These are phyloP conservation scores for Cryptotermes secundus DNA, from an alignment of 1,140 invertebrate species.

Conservation along the genomic window DNA sequence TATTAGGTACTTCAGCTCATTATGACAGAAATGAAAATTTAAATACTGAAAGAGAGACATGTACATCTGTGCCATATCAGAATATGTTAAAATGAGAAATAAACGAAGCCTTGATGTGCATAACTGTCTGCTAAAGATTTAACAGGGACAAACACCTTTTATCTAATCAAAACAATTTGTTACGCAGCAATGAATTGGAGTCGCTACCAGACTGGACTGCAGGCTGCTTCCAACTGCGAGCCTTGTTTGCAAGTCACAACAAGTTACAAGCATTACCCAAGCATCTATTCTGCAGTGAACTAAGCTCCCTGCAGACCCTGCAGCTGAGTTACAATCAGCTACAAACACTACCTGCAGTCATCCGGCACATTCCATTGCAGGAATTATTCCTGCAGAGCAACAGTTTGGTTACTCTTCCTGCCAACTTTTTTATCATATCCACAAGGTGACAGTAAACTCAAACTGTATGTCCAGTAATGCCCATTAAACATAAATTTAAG, in stretches of 20 bases:
- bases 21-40: too few relatives aligned
- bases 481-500: too few relatives aligned
- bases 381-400: conserved; percentile 77
- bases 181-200: conserved; percentile 65
- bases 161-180: background rate
- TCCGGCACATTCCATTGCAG: conserved; percentile 59
- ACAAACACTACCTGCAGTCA: conserved; percentile 64
- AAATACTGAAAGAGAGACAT: too few relatives aligned
- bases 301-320: conserved; percentile 65
- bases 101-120: too few relatives aligned
- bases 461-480: too few relatives aligned
- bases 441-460: conserved; percentile 45
- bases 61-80: too few relatives aligned
- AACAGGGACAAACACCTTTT: background rate
- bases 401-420: conserved; percentile 67
- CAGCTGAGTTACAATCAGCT: conserved; percentile 76
- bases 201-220: conserved; percentile 75
- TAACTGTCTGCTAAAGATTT: background rate
- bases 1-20: too few relatives aligned
- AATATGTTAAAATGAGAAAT: too few relatives aligned
- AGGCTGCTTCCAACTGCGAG: conserved; percentile 68
- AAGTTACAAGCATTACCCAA: conserved; percentile 66
- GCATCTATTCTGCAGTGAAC: conserved; percentile 69
- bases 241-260: conserved; percentile 75
- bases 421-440: conserved; percentile 72